These are phyloP conservation scores for Euthynnus affinis DNA, from an alignment of 2,797 vertebrate genomes.

Conservation along the genomic window DNA sequence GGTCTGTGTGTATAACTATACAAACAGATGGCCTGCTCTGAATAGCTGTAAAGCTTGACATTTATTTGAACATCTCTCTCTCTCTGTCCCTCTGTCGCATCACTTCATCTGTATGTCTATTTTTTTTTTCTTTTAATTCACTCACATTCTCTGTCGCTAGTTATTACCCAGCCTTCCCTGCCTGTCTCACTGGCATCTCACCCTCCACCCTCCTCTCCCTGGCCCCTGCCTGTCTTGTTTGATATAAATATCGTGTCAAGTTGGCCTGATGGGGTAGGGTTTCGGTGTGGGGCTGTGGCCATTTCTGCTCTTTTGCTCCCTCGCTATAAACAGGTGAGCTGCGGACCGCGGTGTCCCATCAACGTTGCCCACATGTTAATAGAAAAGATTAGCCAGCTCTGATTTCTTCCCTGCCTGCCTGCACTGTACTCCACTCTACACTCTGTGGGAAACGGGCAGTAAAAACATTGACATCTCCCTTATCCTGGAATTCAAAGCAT, in stretches of 20 bases:
- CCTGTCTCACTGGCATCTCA: slow-evolving; percentile 59
- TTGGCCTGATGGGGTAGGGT: slow-evolving; percentile 77
- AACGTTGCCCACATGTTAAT: slow-evolving; percentile 63
- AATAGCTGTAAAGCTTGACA: neutral
- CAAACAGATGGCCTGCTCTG: neutral
- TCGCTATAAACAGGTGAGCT: slow-evolving; percentile 81
- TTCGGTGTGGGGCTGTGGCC: slow-evolving; percentile 71
- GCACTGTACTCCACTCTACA: slow-evolving; percentile 7
- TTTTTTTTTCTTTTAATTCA: slow-evolving; percentile 25
- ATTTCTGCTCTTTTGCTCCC: slow-evolving; percentile 73
- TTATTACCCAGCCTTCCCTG: slow-evolving; percentile 34
- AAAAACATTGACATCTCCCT: slow-evolving; percentile 74
- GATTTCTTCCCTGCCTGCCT: neutral
- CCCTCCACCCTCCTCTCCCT: slow-evolving; percentile 51
- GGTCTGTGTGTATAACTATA: neutral
- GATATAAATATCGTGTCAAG: slow-evolving; percentile 85
- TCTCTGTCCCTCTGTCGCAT: neutral
- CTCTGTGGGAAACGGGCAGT: slow-evolving; percentile 60
- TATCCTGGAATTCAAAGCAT: slow-evolving; percentile 76
- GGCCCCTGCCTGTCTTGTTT: slow-evolving; percentile 75
- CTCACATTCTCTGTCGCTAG: slow-evolving; percentile 21
- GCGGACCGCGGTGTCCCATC: slow-evolving; percentile 65
- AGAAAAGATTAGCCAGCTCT: slow-evolving; percentile 48
- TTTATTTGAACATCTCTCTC: neutral
- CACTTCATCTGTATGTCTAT: slow-evolving; percentile 10